A percentile compares a stretch with the other conserved stretches of the same genome.
These are phyloP conservation scores for Plebejus melissa DNA, from an alignment of 2,888 invertebrate species.

Conservation along the genomic window DNA sequence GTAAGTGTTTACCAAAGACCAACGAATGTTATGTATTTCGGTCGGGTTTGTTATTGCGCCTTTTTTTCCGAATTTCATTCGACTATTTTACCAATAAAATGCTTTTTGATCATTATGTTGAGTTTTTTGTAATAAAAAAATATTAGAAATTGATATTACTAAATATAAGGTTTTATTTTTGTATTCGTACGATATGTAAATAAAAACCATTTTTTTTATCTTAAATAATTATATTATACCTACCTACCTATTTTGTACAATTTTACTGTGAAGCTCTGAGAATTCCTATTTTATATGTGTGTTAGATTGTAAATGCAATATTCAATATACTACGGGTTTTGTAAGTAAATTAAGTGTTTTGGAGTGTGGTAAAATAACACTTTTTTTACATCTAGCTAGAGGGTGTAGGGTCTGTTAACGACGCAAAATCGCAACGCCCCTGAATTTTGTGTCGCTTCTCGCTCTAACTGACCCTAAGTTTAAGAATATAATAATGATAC, in stretches of 20 bases:
- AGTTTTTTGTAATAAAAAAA: background rate
- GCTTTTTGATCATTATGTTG: conserved; percentile 7
- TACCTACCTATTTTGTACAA: conserved; percentile 17
- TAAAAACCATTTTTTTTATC: background rate
- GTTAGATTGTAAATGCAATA: conserved; percentile 16
- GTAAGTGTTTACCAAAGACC: conserved; percentile 25
- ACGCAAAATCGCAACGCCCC: too few relatives aligned
- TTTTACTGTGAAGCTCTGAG: background rate
- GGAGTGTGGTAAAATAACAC: background rate
- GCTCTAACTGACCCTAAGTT: background rate
- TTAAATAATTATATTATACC: conserved; percentile 10
- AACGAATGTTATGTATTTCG: conserved; percentile 15
- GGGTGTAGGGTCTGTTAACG: background rate
- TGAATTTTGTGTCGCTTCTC: background rate
- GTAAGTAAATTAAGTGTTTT: background rate
- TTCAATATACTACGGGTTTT: conserved; percentile 24
- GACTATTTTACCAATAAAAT: background rate
- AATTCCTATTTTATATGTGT: conserved; percentile 22
- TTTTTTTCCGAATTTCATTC: background rate
- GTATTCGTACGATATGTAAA: conserved; percentile 12
- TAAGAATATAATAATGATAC: background rate
- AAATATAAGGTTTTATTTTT: conserved; percentile 6
- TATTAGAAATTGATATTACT: background rate
- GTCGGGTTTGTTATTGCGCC: background rate
- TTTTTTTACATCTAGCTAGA: background rate